These are phyloP conservation scores for Halocynthia roretzi DNA, from an alignment of 23 tunicate genomes.

Conservation along the genomic window DNA sequence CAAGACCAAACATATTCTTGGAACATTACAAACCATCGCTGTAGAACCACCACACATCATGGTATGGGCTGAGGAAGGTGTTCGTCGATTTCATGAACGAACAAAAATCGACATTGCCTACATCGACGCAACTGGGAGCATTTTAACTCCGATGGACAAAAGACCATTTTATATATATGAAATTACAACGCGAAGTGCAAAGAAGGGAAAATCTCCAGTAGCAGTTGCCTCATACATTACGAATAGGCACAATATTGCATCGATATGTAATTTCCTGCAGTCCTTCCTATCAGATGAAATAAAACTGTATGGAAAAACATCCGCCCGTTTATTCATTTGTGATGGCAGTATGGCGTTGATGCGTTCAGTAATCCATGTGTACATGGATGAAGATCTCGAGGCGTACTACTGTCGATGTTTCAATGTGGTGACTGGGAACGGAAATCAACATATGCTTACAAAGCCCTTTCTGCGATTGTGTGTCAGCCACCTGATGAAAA, in stretches of 20 bases:
- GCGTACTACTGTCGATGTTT: neutral
- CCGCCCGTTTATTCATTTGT: neutral
- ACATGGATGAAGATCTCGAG: slow-evolving; percentile 1
- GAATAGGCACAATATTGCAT: neutral
- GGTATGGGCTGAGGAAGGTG: neutral
- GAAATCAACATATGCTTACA: neutral
- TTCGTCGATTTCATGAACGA: neutral
- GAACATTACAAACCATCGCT: neutral
- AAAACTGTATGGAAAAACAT: neutral
- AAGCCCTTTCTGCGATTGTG: neutral
- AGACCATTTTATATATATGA: slow-evolving; percentile 8
- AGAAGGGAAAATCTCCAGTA: slow-evolving; percentile 1
- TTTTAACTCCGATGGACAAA: neutral
- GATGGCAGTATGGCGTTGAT: slow-evolving; percentile 16
- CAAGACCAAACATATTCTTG: too few relatives aligned
- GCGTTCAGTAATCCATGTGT: neutral
- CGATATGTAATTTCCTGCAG: neutral
- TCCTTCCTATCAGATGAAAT: neutral
- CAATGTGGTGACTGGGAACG: slow-evolving; percentile 3
- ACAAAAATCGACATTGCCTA: neutral
- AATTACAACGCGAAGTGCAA: neutral
- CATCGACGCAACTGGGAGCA: slow-evolving; percentile 11
- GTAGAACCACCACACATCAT: neutral
- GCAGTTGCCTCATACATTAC: slow-evolving; percentile 8
- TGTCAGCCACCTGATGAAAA: slow-evolving; percentile 14